A percentile compares a stretch with the other conserved stretches of the same genome.
Conservation (phyloP, 2,113 vertebrate species). For the Alexandromys fortis region DNA sequence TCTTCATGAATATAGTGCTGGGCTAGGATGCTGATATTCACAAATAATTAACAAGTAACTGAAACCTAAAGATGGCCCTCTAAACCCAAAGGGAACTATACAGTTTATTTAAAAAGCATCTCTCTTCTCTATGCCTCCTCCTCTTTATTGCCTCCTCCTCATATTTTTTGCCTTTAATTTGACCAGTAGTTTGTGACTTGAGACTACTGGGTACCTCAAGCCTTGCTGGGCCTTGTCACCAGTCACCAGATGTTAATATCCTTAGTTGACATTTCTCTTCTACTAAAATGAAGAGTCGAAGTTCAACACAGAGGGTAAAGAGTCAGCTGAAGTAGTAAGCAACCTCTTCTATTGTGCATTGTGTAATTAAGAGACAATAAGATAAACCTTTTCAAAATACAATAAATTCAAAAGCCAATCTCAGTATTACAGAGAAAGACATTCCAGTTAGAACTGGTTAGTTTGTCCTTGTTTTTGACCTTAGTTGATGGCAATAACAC, state of each 20-base stretch:
- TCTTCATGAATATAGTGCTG: conserved; percentile 21
- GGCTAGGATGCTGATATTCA: neutral
- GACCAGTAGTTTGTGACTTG: neutral
- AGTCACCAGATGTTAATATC: neutral
- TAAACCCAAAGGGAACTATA: conserved; percentile 10
- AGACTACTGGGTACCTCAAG: neutral
- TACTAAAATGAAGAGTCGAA: conserved; percentile 68
- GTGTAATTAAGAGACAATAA: conserved; percentile 40
- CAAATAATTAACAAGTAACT: conserved; percentile 43
- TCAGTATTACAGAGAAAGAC: conserved; percentile 48
- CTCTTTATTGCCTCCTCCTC: neutral
- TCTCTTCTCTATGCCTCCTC: neutral
- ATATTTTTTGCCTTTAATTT: neutral
- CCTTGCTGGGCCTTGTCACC: neutral
- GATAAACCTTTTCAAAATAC: neutral
- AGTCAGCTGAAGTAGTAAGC: conserved; percentile 15
- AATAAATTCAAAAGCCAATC: neutral
- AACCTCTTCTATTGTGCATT: neutral
- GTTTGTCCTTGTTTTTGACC: conserved; percentile 9
- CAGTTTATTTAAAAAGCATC: neutral
- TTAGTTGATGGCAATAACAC: conserved; percentile 40
- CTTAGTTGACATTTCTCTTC: neutral
- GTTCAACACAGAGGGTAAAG: conserved; percentile 2
- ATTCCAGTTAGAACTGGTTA: neutral
- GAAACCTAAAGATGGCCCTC: neutral